A percentile compares a stretch with the other conserved stretches of the same genome.
Conservation (phyloP, 2,113 vertebrate species). For the Menidia beryllina region DNA sequence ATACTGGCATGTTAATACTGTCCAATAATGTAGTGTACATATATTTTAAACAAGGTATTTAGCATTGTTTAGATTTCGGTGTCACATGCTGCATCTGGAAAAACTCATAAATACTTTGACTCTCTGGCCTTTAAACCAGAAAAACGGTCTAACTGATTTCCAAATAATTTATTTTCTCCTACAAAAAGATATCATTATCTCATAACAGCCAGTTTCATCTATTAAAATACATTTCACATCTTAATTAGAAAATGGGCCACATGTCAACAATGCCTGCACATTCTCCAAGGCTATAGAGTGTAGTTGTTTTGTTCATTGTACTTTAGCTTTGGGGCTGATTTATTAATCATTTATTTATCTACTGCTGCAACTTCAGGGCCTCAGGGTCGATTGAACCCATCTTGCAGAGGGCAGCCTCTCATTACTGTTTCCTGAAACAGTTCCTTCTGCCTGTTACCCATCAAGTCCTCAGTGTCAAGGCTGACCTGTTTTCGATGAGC, state of each 20-base stretch:
- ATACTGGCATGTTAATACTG: not conserved
- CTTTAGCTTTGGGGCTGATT: not conserved
- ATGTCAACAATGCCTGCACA: no score
- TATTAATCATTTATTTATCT: conserved; percentile 19
- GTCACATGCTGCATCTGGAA: no score
- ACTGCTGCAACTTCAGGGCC: not conserved
- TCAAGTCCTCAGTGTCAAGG: conserved; percentile 50
- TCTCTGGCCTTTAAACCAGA: no score
- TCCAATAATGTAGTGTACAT: not conserved
- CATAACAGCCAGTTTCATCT: no score
- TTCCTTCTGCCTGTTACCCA: not conserved
- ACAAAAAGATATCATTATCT: no score
- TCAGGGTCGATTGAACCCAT: conserved; percentile 37
- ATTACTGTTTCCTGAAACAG: conserved; percentile 11
- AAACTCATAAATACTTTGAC: no score
- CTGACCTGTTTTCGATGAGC: conserved; percentile 44
- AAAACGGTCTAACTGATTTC: no score
- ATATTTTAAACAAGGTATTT: not conserved
- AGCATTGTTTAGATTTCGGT: not conserved
- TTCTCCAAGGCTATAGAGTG: not conserved
- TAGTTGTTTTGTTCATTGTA: not conserved
- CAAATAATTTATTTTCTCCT: no score
- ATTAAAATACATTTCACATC: not conserved
- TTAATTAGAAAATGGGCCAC: no score
- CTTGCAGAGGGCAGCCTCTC: conserved; percentile 39